A percentile compares a stretch with the other conserved stretches of the same genome.
Conservation (phyloP, 2,113 vertebrate species). For the Tragelaphus scriptus region DNA sequence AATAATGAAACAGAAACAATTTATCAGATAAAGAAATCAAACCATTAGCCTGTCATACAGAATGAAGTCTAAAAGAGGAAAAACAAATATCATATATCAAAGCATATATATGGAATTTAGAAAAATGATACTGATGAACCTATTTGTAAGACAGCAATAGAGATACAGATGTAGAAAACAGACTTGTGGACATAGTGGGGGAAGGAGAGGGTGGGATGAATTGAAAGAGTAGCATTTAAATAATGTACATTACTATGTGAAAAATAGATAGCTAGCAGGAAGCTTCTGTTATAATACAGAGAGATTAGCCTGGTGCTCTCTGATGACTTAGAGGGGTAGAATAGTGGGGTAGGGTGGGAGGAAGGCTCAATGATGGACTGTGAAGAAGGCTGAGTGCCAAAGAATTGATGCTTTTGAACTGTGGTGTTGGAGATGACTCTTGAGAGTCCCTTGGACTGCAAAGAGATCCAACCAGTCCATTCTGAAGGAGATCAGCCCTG, state of each 20-base stretch:
- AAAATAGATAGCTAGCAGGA: neutral
- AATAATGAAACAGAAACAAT: neutral
- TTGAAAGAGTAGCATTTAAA: neutral
- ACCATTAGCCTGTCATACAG: neutral
- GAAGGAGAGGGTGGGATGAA: neutral
- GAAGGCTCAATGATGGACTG: neutral
- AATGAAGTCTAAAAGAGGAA: neutral
- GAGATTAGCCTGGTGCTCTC: neutral
- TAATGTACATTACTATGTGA: neutral
- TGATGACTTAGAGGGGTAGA: neutral
- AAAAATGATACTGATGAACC: neutral
- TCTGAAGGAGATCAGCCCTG: too few relatives aligned
- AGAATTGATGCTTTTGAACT: too few relatives aligned
- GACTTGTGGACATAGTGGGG: neutral
- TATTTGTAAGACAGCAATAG: neutral
- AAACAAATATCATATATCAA: neutral
- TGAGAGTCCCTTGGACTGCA: too few relatives aligned
- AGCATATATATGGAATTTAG: neutral
- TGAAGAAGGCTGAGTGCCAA: too few relatives aligned
- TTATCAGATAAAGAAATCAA: neutral
- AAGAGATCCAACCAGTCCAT: too few relatives aligned
- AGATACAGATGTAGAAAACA: neutral
- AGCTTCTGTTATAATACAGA: neutral
- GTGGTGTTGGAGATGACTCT: too few relatives aligned
- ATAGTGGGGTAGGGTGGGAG: neutral